phyloP scores from a whole-genome alignment of 2,888 invertebrate species.

The Calameuta filiformis region DNA sequence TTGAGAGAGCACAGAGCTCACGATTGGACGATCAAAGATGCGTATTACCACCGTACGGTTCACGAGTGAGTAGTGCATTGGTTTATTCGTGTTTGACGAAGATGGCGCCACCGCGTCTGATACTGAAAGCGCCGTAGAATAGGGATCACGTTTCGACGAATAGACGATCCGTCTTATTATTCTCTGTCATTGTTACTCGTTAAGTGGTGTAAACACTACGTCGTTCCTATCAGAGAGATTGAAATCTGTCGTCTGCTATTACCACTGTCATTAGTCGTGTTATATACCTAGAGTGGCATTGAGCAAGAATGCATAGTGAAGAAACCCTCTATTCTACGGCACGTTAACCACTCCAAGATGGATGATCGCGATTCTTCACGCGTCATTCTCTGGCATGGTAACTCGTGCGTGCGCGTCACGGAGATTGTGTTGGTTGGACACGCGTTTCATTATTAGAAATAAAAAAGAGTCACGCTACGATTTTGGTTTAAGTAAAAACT shows the following conservation, averaged over 20 bases:
- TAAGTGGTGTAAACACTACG: neutral
- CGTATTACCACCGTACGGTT: constrained; percentile 91
- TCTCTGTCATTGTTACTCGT: neutral
- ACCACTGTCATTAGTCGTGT: neutral
- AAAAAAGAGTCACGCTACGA: neutral
- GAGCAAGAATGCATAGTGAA: neutral
- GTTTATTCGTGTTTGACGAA: neutral
- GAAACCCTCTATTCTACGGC: constrained; percentile 22
- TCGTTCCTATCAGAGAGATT: neutral
- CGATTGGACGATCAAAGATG: constrained; percentile 97
- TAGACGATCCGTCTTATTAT: neutral
- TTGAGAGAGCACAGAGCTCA: constrained; percentile 94
- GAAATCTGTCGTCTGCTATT: neutral
- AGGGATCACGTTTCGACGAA: neutral
- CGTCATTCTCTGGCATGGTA: constrained; percentile 2
- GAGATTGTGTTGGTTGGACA: neutral
- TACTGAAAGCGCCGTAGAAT: neutral
- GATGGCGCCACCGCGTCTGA: neutral
- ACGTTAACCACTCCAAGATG: constrained; percentile 41
- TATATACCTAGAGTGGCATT: neutral
- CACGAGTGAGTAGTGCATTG: constrained; percentile 75
- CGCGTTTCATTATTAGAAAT: neutral
- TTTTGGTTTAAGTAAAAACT: neutral
- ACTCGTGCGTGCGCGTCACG: constrained; percentile 1
- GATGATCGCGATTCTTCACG: constrained; percentile 50